Percentiles rank a stretch among this genome's conserved stretches.
Conservation (phyloP, 64 coral and sea anemone species). For the Actinia tenebrosa region DNA sequence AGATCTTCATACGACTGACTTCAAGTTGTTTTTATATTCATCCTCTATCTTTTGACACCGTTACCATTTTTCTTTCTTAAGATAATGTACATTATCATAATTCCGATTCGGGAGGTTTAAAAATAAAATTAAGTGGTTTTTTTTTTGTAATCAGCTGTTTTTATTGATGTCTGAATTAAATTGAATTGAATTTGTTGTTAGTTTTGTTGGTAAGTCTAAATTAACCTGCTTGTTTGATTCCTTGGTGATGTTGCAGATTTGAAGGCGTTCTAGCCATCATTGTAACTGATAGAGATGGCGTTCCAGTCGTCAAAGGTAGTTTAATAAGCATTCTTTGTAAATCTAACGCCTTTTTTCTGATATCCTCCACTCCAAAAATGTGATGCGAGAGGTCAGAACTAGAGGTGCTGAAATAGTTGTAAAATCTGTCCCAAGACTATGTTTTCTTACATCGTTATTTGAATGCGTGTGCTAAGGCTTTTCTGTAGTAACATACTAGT, state of each 20-base stretch:
- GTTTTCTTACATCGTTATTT: neutral
- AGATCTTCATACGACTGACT: neutral
- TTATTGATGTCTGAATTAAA: neutral
- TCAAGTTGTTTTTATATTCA: neutral
- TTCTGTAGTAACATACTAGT: neutral
- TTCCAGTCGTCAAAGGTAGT: conserved; percentile 90
- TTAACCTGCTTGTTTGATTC: neutral
- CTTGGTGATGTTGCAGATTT: conserved; percentile 39
- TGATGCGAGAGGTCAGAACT: too few species aligned
- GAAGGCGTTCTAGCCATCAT: conserved; percentile 79
- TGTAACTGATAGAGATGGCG: conserved; percentile 96
- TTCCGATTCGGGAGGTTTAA: too few species aligned
- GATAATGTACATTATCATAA: neutral
- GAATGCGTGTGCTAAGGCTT: neutral
- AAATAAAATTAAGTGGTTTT: too few species aligned
- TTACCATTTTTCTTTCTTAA: neutral
- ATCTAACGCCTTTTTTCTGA: neutral
- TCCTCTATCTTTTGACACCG: neutral
- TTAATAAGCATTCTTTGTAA: neutral
- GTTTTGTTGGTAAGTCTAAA: too few species aligned
- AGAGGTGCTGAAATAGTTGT: too few species aligned
- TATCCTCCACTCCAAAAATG: too few species aligned
- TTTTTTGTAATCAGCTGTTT: neutral
- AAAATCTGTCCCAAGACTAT: too few species aligned
- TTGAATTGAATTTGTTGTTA: too few species aligned